Percentiles rank a stretch among this genome's conserved stretches.
Conservation (phyloP, 2,113 vertebrate genomes). For the Haemorhous mexicanus region DNA sequence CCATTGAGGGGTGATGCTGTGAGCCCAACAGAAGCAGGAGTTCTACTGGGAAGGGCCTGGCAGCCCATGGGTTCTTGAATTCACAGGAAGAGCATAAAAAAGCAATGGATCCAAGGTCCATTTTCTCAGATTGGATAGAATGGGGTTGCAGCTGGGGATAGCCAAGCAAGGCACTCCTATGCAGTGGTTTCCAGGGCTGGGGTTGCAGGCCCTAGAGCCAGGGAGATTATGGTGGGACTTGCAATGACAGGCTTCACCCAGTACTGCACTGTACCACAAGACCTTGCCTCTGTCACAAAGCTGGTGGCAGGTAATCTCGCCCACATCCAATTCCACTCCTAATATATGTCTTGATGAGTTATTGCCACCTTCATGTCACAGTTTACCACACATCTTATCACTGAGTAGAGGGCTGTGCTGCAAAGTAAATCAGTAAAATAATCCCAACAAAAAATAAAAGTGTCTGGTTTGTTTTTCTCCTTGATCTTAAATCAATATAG, state of each 20-base stretch:
- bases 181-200: neutral
- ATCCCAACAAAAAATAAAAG: neutral
- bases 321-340: neutral
- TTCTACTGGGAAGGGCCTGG: neutral
- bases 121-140: neutral
- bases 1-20: neutral
- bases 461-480: neutral
- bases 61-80: neutral
- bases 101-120: neutral
- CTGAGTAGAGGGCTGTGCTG: neutral
- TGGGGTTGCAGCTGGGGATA: neutral
- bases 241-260: neutral
- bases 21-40: neutral
- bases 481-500: neutral
- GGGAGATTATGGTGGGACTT: neutral
- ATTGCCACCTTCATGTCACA: neutral
- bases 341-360: neutral
- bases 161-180: neutral
- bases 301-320: neutral
- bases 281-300: neutral
- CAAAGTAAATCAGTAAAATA: neutral
- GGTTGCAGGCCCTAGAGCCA: neutral
- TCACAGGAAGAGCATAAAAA: neutral
- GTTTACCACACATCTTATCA: neutral
- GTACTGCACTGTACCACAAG: neutral